A percentile compares a stretch with the other conserved stretches of the same genome.
Conservation (phyloP, 2,888 invertebrate genomes). For the Sicus ferrugineus region DNA sequence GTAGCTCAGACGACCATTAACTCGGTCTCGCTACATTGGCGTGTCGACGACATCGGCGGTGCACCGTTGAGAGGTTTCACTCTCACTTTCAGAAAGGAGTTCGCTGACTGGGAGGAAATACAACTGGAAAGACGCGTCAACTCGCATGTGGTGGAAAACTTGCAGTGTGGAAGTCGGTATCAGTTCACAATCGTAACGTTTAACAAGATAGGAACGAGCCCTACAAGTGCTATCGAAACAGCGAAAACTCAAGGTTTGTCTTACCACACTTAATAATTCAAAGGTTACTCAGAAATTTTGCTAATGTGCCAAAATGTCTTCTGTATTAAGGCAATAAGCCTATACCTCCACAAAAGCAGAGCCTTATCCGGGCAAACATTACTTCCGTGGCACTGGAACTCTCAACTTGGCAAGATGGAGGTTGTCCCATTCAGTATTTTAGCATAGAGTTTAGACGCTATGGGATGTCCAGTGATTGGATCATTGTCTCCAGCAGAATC, state of each 20-base stretch:
- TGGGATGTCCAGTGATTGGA: slow-evolving; percentile 59
- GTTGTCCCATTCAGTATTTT: slow-evolving; percentile 80
- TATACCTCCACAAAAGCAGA: slow-evolving; percentile 74
- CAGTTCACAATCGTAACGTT: slow-evolving; percentile 77
- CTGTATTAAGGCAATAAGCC: slow-evolving; percentile 66
- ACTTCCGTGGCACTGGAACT: slow-evolving; percentile 80
- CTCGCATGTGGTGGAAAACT: slow-evolving; percentile 74
- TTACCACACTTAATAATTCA: no score
- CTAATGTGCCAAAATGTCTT: no score
- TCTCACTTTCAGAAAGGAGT: slow-evolving; percentile 66
- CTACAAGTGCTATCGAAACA: slow-evolving; percentile 72
- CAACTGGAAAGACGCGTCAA: slow-evolving; percentile 66
- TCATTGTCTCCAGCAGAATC: slow-evolving; percentile 67
- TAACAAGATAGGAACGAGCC: slow-evolving; percentile 79
- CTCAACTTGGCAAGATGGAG: slow-evolving; percentile 81
- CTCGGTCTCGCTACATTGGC: slow-evolving; percentile 68
- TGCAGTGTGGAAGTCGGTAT: slow-evolving; percentile 82
- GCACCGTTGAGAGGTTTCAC: slow-evolving; percentile 67
- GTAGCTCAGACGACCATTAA: slow-evolving; percentile 66
- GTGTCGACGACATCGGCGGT: slow-evolving; percentile 67
- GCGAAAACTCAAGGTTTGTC: slow-evolving; percentile 78
- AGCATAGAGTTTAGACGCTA: slow-evolving; percentile 61
- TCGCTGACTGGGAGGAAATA: slow-evolving; percentile 68
- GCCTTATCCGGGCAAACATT: slow-evolving; percentile 77
- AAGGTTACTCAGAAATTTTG: no score